Conservation (phyloP, 2,113 vertebrate genomes). For the Nibea albiflora region DNA sequence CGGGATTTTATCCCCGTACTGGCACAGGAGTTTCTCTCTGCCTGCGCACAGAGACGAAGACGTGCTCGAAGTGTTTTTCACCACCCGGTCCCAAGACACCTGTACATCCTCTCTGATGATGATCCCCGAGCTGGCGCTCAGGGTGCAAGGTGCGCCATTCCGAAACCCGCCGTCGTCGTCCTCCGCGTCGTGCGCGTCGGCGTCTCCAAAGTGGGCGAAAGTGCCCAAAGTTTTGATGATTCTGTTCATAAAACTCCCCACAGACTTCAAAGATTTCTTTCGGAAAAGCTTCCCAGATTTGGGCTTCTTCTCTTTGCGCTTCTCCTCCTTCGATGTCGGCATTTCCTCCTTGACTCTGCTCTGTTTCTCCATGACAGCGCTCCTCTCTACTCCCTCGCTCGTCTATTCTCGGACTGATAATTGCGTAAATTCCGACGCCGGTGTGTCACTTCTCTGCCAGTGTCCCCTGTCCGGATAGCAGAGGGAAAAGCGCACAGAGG, state of each 20-base stretch:
- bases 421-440: conserved; percentile 39
- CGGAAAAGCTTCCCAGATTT: conserved; percentile 80
- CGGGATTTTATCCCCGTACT: conserved; percentile 83
- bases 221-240: conserved; percentile 86
- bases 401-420: conserved; percentile 9
- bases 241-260: conserved; percentile 86
- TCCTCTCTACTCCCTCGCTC: conserved; percentile 4
- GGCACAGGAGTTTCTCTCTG: conserved; percentile 76
- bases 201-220: conserved; percentile 83
- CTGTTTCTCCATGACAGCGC: conserved; percentile 65
- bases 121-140: conserved; percentile 73
- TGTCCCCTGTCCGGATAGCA: conserved; percentile 49
- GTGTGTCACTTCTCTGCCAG: conserved; percentile 53
- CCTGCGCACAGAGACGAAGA: conserved; percentile 70
- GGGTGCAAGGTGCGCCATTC: conserved; percentile 77
- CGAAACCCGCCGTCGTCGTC: conserved; percentile 85
- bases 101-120: conserved; percentile 56
- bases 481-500: conserved; percentile 54
- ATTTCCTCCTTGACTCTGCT: conserved; percentile 50
- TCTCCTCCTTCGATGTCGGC: conserved; percentile 64
- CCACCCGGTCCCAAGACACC: conserved; percentile 54
- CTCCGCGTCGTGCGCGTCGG: conserved; percentile 74
- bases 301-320: conserved; percentile 79
- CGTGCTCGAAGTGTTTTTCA: conserved; percentile 63
- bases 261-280: conserved; percentile 84